Evolutionary conservation across 2,113 vertebrate genomes (phyloP).

Genomic region (Aramus guarauna): DNA sequence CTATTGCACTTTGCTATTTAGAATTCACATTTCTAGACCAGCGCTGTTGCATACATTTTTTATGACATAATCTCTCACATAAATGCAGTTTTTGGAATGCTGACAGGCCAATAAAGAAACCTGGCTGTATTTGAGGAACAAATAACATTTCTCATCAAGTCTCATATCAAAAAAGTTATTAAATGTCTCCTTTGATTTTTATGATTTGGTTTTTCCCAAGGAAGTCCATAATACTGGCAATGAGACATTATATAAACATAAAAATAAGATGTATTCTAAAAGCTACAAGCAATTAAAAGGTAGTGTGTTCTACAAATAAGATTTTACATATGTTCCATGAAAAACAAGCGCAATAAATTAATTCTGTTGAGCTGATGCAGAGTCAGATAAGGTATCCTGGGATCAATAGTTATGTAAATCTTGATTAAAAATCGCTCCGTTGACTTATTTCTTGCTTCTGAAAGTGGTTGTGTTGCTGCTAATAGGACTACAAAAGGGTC

Average conservation of each 20-base stretch:
- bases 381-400: neutral
- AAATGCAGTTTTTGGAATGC: constrained; percentile 64
- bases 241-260: neutral
- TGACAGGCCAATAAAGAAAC: constrained; percentile 63
- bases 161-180: constrained; percentile 56
- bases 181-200: constrained; percentile 51
- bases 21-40: constrained; percentile 43
- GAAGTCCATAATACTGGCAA: neutral
- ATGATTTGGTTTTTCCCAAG: neutral
- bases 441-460: neutral
- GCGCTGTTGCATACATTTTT: constrained; percentile 66
- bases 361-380: neutral
- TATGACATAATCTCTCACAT: constrained; percentile 67
- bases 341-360: neutral
- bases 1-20: constrained; percentile 13
- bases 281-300: constrained; percentile 5
- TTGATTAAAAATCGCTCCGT: neutral
- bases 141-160: constrained; percentile 57
- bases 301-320: neutral
- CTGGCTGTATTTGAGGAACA: constrained; percentile 50
- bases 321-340: neutral
- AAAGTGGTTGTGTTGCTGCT: neutral
- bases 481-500: neutral
- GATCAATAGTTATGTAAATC: neutral
- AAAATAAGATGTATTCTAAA: constrained; percentile 20